Base-by-base conservation (phyloP, 1,140 invertebrate genomes). In the Drosophila mauritiana region DNA sequence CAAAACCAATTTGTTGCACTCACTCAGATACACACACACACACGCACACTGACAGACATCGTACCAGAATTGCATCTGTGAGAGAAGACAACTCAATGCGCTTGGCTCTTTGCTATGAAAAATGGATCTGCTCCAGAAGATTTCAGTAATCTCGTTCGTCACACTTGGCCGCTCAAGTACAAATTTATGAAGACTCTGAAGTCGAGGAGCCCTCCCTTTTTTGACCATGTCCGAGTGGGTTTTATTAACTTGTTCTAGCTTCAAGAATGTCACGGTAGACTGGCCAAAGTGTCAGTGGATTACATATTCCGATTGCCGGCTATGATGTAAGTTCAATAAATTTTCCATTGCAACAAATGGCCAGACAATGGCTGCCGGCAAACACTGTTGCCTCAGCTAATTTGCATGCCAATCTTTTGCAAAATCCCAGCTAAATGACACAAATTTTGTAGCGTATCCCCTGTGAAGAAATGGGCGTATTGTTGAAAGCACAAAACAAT, bases 41-140 rank as follows among this genome's bases (percentile, higher is more conserved):
- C 12, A 34, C 17, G 53, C 5, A 54, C 17, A 64, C 27, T 27
- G 3, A 51, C 15, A 53, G n/a, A 17, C 11, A 49, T 20, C 40
- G 40, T 27, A 58, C 34, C 22, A 78, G 57, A 75, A 70, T 76
- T 78, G 81, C 65, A 74, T 76, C 52, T 70, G 49, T 88, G 52
- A 42, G 78, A 68, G 76, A 79, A 68, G 76, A 79, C 76, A 84
- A 89, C 80, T 77, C 70, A 75, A 86, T 86, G 78, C 51, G 52
- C 77, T 46, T 13, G 73, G n/a, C 55, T 75, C 68, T 49, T 55
- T 48, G 70, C 83, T 88, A 88, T 91, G 79, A 90, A 91, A 91
- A 91, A 91, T 91, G 90, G 90, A 91, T 91, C 86, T 91, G 90
- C 90, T 91, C 90, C 90, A 91, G 90, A 91, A 91, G 90, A 91